Percentiles rank a stretch among this genome's conserved stretches.
Conservation (phyloP, 2,888 invertebrate genomes). For the Euzetes globulus region DNA sequence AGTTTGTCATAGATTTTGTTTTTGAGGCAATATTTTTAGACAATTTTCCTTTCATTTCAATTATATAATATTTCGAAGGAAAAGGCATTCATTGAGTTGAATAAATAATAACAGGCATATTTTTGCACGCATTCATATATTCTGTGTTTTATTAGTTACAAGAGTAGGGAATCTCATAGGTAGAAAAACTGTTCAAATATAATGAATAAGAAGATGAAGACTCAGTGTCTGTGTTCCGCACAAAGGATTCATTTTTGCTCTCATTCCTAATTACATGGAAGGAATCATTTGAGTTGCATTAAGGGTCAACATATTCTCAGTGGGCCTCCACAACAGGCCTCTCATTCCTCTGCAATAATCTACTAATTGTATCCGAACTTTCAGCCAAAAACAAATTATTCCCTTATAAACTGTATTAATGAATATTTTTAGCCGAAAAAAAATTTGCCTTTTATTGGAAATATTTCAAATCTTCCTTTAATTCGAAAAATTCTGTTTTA, state of each 20-base stretch:
- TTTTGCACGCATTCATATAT: background rate
- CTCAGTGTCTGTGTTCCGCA: background rate
- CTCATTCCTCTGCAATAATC: background rate
- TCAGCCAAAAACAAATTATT: too few species aligned
- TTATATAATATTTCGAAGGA: too few species aligned
- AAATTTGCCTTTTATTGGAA: too few species aligned
- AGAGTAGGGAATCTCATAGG: background rate
- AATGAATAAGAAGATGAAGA: background rate
- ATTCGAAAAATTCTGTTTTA: too few species aligned
- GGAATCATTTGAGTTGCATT: conserved; percentile 12
- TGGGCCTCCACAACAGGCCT: background rate
- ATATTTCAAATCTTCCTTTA: too few species aligned
- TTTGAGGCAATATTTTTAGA: too few species aligned
- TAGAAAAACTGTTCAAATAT: background rate
- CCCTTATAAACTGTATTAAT: too few species aligned
- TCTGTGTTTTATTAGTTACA: background rate
- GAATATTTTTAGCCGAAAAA: too few species aligned
- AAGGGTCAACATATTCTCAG: background rate
- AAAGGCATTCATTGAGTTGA: too few species aligned
- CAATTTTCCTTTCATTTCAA: too few species aligned
- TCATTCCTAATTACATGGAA: conserved; percentile 13
- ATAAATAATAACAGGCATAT: too few species aligned
- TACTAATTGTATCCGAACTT: conserved; percentile 1
- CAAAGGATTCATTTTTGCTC: conserved; percentile 5
- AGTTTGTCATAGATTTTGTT: too few species aligned